Evolutionary conservation across 23 tunicate species (phyloP).

Genomic region (Halocynthia roretzi): DNA sequence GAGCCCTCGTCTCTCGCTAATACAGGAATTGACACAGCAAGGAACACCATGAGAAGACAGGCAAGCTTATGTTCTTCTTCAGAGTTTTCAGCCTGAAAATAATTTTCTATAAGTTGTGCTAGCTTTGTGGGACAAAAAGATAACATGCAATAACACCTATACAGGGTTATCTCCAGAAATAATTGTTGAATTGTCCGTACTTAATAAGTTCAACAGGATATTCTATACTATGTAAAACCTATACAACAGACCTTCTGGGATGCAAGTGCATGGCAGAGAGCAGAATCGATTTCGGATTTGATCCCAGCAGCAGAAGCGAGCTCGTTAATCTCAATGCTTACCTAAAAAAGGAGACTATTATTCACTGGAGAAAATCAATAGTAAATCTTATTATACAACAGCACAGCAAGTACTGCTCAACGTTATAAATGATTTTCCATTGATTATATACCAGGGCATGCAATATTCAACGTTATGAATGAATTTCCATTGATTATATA

Average conservation of each 20-base stretch:
- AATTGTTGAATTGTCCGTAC: too few species aligned
- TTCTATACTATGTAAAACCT: not conserved
- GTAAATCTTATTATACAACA: too few species aligned
- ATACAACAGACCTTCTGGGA: constrained; percentile 63
- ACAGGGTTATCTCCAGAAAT: too few species aligned
- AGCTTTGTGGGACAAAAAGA: too few species aligned
- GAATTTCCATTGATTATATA: too few species aligned
- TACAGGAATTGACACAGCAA: constrained; percentile 96
- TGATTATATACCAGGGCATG: too few species aligned
- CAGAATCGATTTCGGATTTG: constrained; percentile 82
- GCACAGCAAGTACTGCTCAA: too few species aligned
- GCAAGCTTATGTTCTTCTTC: constrained; percentile 94
- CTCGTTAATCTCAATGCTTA: constrained; percentile 71
- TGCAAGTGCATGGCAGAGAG: constrained; percentile 81
- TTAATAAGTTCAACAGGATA: too few species aligned
- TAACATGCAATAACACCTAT: not conserved
- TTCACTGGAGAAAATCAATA: too few species aligned
- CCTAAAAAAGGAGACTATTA: constrained; percentile 23
- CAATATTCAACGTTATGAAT: too few species aligned
- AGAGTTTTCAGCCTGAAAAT: constrained; percentile 50
- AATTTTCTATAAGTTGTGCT: not conserved
- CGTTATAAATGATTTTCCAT: too few species aligned
- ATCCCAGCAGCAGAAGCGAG: constrained; percentile 95
- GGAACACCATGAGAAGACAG: constrained; percentile 95
- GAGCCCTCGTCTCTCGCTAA: constrained; percentile 92